Conservation (phyloP, 2,797 vertebrate genomes). For the Acanthurus lineatus region DNA sequence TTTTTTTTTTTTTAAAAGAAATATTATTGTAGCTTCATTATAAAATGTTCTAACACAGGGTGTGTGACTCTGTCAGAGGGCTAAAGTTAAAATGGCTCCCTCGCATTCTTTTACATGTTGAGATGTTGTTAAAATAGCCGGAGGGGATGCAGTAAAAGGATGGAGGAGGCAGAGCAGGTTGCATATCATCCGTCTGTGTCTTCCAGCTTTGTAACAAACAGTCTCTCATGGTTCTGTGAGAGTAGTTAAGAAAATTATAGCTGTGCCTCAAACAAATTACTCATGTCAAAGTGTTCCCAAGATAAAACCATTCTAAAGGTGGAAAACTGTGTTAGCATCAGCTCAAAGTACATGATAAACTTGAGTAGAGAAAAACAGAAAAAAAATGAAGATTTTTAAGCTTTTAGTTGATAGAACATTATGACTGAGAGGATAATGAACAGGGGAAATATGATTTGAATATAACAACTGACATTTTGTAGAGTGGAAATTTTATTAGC, state of each 20-base stretch:
- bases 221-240: constrained; percentile 68
- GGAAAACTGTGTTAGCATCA: constrained; percentile 50
- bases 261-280: constrained; percentile 72
- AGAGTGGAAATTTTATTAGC: background rate
- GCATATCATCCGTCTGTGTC: constrained; percentile 77
- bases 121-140: constrained; percentile 67
- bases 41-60: constrained; percentile 53
- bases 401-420: background rate
- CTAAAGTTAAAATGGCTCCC: constrained; percentile 57
- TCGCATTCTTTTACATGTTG: constrained; percentile 48
- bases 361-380: background rate
- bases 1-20: background rate
- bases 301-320: constrained; percentile 64
- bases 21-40: constrained; percentile 51
- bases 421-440: constrained; percentile 23
- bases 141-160: constrained; percentile 67
- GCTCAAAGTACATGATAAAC: constrained; percentile 20
- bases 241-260: constrained; percentile 78
- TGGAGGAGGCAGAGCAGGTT: constrained; percentile 70
- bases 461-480: background rate
- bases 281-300: constrained; percentile 63
- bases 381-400: background rate
- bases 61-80: constrained; percentile 65
- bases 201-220: constrained; percentile 72
- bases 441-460: background rate